Evolutionary conservation across 2,113 vertebrate species (phyloP), one percentile per base, ranked within the genome.

Genomic region (Atrichornis clamosus): DNA sequence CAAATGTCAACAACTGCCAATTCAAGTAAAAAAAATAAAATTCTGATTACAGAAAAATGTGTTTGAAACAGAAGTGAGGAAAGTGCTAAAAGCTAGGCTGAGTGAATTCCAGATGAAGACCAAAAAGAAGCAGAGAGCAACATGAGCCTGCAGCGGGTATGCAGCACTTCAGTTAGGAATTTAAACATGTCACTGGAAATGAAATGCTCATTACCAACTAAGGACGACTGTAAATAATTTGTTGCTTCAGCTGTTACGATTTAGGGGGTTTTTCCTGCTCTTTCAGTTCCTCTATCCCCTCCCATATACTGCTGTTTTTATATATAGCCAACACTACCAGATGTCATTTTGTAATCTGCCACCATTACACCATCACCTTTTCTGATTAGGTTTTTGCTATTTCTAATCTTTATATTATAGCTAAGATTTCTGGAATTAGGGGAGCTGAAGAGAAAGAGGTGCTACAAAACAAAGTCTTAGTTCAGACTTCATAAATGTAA

Each of bases 171-270:
- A 73, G 16, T 11, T 10, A 28, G 52, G 14, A 90, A 24, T 19
- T 81, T 49, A 46, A 70, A 92, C 24, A 6, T 1, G 11, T 12
- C 52, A 50, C 2, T 75, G 41, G 55, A 85, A 94, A 81, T 35
- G 9, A 59, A 64, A 16, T 8, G 64, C 24, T 77, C 6, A 1
- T 52, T 77, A 85, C 27, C 52, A 79, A 24, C 62, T 75, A 84
- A 84, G 37, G 26, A 67, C 0, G 0, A 55, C 37, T 86, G 47
- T 72, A 92, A 90, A 92, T 84, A 67, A 90, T 84, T 88, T 87
- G 64, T 64, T 96, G 80, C 83, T 94, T 96, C 93, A 96, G 68
- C 47, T 96, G 83, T 53, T 64, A 78, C 46, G 69, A 68, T 85
- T 84, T 80, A 35, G 20, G 49, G 7, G 2, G 0, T 24, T 88